These are phyloP conservation scores for Cryptophagus acutangulus DNA, from an alignment of 2,888 invertebrate species.

Conservation along the genomic window DNA sequence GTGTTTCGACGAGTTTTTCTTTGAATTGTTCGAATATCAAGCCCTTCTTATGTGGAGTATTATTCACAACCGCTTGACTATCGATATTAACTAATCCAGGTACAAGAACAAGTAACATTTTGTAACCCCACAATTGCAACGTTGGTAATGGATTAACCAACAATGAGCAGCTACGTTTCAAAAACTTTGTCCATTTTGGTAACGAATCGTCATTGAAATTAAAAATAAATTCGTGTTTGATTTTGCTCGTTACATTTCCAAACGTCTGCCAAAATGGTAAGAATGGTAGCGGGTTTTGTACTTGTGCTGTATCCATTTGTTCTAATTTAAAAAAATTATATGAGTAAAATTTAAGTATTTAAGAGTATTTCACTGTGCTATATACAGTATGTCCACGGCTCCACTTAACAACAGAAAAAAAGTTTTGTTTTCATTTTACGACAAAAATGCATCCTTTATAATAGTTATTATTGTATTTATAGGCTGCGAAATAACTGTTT, in stretches of 20 bases:
- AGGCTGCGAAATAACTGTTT: no score
- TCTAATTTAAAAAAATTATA: constrained; percentile 25
- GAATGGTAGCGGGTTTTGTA: constrained; percentile 21
- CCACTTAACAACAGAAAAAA: no score
- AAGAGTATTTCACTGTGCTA: constrained; percentile 5
- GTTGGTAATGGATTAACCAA: constrained; percentile 44
- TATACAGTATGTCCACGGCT: no score
- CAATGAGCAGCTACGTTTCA: constrained; percentile 43
- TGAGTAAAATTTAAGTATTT: not conserved
- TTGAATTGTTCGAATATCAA: constrained; percentile 49
- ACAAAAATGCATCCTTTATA: no score
- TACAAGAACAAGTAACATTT: constrained; percentile 45
- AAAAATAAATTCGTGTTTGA: constrained; percentile 34
- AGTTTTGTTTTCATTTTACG: no score
- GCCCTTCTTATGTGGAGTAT: constrained; percentile 45
- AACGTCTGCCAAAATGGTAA: constrained; percentile 39
- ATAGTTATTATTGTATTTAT: no score
- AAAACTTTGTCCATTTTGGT: constrained; percentile 43
- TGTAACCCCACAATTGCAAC: constrained; percentile 51
- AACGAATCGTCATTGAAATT: constrained; percentile 34
- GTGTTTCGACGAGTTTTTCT: constrained; percentile 40
- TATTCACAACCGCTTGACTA: constrained; percentile 43
- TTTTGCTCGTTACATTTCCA: constrained; percentile 30
- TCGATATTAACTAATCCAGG: constrained; percentile 50
- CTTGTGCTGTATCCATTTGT: constrained; percentile 24